phyloP scores from a whole-genome alignment of 2,797 vertebrate genomes.

The Sebastes cheni region DNA sequence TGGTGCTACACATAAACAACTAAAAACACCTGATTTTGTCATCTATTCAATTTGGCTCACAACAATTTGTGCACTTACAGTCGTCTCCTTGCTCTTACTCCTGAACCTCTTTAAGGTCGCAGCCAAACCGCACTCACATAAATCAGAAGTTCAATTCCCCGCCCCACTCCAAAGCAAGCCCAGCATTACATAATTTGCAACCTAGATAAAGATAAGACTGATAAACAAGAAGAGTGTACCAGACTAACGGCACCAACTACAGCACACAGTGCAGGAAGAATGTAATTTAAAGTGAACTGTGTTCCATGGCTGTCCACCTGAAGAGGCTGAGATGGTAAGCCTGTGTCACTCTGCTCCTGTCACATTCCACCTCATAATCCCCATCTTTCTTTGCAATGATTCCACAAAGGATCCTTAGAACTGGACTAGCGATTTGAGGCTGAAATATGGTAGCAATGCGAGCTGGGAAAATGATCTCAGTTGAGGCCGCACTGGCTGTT shows the following conservation, averaged over 20 bases:
- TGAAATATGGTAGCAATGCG: background rate
- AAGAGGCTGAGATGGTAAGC: background rate
- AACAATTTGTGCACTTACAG: background rate
- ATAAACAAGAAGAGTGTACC: background rate
- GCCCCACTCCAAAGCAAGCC: background rate
- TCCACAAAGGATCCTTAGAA: background rate
- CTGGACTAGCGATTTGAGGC: background rate
- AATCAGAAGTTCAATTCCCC: background rate
- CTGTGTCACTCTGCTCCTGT: too few relatives aligned
- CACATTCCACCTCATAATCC: background rate
- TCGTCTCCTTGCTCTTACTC: background rate
- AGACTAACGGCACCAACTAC: background rate
- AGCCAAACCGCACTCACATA: background rate
- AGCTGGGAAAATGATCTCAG: background rate
- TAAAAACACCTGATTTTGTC: background rate
- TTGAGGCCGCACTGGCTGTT: background rate
- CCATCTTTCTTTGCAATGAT: background rate
- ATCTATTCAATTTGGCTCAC: background rate
- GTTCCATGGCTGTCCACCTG: background rate
- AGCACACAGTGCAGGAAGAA: background rate
- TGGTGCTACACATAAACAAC: background rate
- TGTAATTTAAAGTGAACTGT: background rate
- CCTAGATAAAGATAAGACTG: background rate
- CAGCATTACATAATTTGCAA: background rate
- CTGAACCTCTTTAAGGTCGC: background rate